Conservation (phyloP, 2,888 invertebrate genomes). For the Habroteleia sp. region DNA sequence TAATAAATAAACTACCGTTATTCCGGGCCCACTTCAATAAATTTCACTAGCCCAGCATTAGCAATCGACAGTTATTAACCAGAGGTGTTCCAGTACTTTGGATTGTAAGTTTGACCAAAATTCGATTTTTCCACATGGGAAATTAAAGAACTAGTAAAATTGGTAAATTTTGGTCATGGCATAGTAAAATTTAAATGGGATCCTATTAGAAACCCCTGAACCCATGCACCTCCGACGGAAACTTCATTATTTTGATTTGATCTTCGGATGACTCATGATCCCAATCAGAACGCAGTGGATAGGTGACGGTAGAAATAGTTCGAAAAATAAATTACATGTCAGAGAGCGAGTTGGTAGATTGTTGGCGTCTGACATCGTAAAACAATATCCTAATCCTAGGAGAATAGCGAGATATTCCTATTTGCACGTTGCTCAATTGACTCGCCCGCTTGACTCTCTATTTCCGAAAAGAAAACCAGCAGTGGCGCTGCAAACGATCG, state of each 20-base stretch:
- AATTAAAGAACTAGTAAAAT: too few species aligned
- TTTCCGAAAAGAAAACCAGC: slow-evolving; percentile 31
- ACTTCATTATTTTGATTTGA: slow-evolving; percentile 17
- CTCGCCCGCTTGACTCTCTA: slow-evolving; percentile 11
- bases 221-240: too few species aligned
- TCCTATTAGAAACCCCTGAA: too few species aligned
- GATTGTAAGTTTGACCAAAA: too few species aligned
- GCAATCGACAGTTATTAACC: too few species aligned
- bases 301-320: slow-evolving; percentile 4
- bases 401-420: slow-evolving; percentile 44
- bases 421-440: slow-evolving; percentile 20
- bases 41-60: too few species aligned
- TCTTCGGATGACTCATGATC: slow-evolving; percentile 17
- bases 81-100: too few species aligned
- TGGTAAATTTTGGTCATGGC: too few species aligned
- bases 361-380: slow-evolving; percentile 28
- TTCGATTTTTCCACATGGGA: too few species aligned
- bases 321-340: slow-evolving; percentile 56
- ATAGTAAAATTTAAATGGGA: too few species aligned
- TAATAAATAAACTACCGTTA: too few species aligned
- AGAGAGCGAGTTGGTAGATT: slow-evolving; percentile 23
- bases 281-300: background rate
- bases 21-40: too few species aligned
- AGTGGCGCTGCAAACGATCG: slow-evolving; percentile 9
- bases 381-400: slow-evolving; percentile 50